Conservation (phyloP, 2,797 vertebrate species). For the Garrulus glandarius region DNA sequence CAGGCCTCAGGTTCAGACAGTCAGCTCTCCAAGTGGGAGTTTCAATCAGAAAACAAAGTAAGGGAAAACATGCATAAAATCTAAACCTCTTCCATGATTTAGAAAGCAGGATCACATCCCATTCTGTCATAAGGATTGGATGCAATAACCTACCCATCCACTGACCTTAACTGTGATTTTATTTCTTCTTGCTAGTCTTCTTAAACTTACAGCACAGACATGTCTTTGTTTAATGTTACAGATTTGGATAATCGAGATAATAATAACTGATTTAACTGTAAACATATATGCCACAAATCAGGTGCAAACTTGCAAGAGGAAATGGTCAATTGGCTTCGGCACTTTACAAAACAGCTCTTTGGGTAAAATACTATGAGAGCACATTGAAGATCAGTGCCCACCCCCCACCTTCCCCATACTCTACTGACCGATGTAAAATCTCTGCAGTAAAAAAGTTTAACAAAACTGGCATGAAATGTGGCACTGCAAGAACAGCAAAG, state of each 20-base stretch:
- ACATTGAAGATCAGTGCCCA: not conserved
- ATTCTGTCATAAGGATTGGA: not conserved
- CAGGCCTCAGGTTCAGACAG: not conserved
- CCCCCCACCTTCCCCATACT: not conserved
- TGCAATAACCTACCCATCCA: not conserved
- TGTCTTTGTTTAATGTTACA: not conserved
- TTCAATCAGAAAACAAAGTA: not conserved
- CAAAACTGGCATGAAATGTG: not conserved
- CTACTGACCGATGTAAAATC: not conserved
- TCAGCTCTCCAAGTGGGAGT: not conserved
- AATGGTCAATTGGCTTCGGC: not conserved
- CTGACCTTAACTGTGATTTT: not conserved
- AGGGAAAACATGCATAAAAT: not conserved
- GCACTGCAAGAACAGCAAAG: not conserved
- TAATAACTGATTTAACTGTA: not conserved
- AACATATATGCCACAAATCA: not conserved
- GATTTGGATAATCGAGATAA: not conserved
- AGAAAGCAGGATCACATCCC: not conserved
- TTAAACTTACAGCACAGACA: not conserved
- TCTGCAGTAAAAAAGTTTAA: not conserved
- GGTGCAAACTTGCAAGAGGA: not conserved
- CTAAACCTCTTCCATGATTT: not conserved
- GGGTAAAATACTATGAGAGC: not conserved
- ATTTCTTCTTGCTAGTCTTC: not conserved
- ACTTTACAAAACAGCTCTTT: not conserved